Evolutionary conservation across 1,140 invertebrate species (phyloP), one percentile per base, ranked within the genome.

Genomic region (Acyrthosiphon pisum): DNA sequence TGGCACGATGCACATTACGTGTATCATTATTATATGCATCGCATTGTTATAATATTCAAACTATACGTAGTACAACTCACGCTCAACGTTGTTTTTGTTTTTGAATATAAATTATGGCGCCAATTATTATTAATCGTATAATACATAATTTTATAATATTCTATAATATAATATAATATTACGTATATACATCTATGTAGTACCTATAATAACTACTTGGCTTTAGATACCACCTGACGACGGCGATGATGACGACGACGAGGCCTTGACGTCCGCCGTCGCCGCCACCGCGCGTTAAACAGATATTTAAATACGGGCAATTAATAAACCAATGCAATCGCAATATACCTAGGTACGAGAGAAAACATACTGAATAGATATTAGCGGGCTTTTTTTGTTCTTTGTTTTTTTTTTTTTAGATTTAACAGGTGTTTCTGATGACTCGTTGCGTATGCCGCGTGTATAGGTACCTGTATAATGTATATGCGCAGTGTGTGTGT

Each of bases 261-360:
- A n/a, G 35, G n/a, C 87, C 87, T 88, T 88, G 87, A 88, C 26
- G 48, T 88, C n/a, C n/a, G 76, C 30, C 6, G 86, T 14, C n/a
- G 22, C 87, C 48, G 56, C 26, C 56, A 68, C 60, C 30, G 60
- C 4, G 88, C 0, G 50, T 90, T 88, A 90, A 90, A 41, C 50
- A 90, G 48, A 90, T 90, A 41, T 90, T 90, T 90, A 90, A 90
- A 90, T 90, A 41, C 88, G 35, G 88, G 88, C 26, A 90, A 90
- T 90, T 90, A 90, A 90, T 90, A 90, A 90, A 90, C 50, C 88
- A 90, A 90, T 90, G 88, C 88, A 90, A 90, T 89, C 87, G 87
- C 60, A 76, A 68, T 81, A 81, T 83, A 26, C 81, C 35, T 23
- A 44, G 41, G 23, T 18, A 56, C 30, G 20, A 56, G 50, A 90